Evolutionary conservation across 2,797 vertebrate genomes (phyloP).

Genomic region (Catostomus latipinnis): DNA sequence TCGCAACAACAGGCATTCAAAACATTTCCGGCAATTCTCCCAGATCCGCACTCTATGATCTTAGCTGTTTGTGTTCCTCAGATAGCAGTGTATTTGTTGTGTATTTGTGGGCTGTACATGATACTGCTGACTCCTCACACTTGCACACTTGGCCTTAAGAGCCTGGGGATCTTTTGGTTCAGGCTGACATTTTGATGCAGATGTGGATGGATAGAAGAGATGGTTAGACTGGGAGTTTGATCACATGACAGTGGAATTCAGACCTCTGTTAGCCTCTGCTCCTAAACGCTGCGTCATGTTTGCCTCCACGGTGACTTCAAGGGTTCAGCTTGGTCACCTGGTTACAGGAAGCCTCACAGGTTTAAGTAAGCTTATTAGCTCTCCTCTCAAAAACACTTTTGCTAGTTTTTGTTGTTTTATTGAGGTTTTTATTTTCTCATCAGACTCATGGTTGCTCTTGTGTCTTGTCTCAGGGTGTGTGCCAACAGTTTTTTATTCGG

Average conservation of each 20-base stretch:
- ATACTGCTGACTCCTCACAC: slow-evolving; percentile 51
- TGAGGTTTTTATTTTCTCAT: slow-evolving; percentile 70
- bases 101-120: slow-evolving; percentile 38
- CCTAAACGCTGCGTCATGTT: slow-evolving; percentile 40
- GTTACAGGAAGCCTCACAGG: slow-evolving; percentile 45
- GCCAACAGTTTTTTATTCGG: slow-evolving; percentile 78
- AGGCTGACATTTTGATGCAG: slow-evolving; percentile 23
- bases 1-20: slow-evolving; percentile 30
- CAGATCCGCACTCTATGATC: slow-evolving; percentile 28
- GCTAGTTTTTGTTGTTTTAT: slow-evolving; percentile 54
- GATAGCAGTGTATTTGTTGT: slow-evolving; percentile 53
- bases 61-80: slow-evolving; percentile 34
- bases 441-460: slow-evolving; percentile 76
- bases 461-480: slow-evolving; percentile 88
- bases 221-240: not conserved
- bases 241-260: slow-evolving; percentile 28
- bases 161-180: slow-evolving; percentile 35
- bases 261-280: slow-evolving; percentile 43
- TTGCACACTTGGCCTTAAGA: slow-evolving; percentile 65
- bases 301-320: slow-evolving; percentile 24
- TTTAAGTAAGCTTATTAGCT: slow-evolving; percentile 57
- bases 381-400: slow-evolving; percentile 52
- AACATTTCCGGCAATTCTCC: slow-evolving; percentile 18
- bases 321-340: slow-evolving; percentile 28
- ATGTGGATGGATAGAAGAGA: slow-evolving; percentile 21